Conservation (phyloP, 2,797 vertebrate genomes). For the Pterois miles region DNA sequence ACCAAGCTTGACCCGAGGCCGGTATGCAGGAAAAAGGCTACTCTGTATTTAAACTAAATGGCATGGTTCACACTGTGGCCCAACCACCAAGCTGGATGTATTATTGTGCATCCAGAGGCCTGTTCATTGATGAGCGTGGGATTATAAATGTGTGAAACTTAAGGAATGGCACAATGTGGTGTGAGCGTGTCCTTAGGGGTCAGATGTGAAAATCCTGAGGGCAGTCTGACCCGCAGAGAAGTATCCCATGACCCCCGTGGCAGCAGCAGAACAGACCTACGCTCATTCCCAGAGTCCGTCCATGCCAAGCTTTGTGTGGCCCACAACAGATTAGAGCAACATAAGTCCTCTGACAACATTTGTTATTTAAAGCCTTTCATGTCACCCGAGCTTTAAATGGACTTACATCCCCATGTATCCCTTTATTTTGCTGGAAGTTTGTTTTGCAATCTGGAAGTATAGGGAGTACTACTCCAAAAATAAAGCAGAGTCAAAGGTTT, state of each 20-base stretch:
- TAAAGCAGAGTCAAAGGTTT: neutral
- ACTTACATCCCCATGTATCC: neutral
- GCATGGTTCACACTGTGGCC: constrained; percentile 39
- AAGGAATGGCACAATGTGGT: constrained; percentile 45
- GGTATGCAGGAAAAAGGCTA: constrained; percentile 24
- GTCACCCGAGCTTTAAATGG: constrained; percentile 37
- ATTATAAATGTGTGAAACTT: constrained; percentile 43
- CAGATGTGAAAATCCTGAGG: constrained; percentile 63
- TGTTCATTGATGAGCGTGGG: constrained; percentile 24
- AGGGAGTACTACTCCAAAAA: neutral
- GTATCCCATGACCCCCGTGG: constrained; percentile 68
- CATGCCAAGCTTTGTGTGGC: constrained; percentile 60
- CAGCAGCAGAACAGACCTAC: constrained; percentile 41
- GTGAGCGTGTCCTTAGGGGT: constrained; percentile 52
- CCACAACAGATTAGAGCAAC: constrained; percentile 59
- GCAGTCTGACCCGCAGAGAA: constrained; percentile 46
- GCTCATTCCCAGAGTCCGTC: constrained; percentile 46
- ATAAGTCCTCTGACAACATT: constrained; percentile 57
- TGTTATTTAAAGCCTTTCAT: constrained; percentile 62
- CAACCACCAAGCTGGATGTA: constrained; percentile 24
- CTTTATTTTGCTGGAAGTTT: neutral
- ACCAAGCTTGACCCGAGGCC: constrained; percentile 51
- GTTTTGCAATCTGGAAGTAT: neutral
- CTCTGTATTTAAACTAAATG: constrained; percentile 63
- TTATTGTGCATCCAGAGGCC: constrained; percentile 24